Evolutionary conservation across 2,113 vertebrate genomes (phyloP).

Genomic region (mouse (Mus musculus)): DNA sequence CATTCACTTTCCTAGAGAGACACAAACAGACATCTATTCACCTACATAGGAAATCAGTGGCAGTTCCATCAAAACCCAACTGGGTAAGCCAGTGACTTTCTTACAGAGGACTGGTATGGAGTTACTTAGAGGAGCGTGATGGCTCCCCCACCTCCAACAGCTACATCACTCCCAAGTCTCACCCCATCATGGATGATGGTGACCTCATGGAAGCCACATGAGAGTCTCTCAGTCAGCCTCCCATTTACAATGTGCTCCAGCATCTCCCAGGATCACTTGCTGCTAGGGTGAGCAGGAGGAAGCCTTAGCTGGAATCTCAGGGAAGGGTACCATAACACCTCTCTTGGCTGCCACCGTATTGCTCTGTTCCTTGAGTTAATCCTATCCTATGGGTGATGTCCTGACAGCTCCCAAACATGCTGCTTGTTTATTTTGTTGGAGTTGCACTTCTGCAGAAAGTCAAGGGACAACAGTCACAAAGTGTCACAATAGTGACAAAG

Average conservation of each 20-base stretch:
- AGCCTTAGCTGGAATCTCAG: neutral
- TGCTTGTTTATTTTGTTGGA: neutral
- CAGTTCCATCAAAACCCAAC: neutral
- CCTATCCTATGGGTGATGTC: neutral
- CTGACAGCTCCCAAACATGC: too few species aligned
- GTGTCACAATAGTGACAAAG: neutral
- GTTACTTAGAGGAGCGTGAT: neutral
- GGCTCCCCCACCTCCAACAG: neutral
- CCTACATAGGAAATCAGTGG: neutral
- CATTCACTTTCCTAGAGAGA: neutral
- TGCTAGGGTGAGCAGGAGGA: neutral
- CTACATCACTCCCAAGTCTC: neutral
- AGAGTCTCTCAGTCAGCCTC: neutral
- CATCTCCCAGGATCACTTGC: neutral
- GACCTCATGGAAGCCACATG: neutral
- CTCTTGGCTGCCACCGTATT: fast-evolving
- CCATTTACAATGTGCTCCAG: neutral
- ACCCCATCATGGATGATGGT: neutral
- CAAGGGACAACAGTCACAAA: neutral
- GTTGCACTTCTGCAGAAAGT: neutral
- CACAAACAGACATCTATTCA: neutral
- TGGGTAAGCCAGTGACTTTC: neutral
- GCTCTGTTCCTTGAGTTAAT: neutral
- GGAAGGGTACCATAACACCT: neutral
- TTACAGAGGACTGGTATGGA: neutral